Conservation (phyloP, 1,140 invertebrate species). For the Mactra quadrangularis region DNA sequence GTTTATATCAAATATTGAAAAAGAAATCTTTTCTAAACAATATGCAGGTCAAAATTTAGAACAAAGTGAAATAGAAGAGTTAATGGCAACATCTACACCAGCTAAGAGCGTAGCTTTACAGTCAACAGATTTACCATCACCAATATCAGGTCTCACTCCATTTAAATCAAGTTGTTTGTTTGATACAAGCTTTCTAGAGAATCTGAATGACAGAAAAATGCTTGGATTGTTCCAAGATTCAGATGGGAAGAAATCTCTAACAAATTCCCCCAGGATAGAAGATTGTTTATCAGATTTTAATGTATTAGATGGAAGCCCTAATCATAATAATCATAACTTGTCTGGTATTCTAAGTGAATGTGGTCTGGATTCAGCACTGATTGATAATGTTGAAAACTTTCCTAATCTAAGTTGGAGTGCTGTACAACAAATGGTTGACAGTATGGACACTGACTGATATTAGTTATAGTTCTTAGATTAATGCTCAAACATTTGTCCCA, state of each 20-base stretch:
- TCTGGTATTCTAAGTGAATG: conserved; percentile 60
- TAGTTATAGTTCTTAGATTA: too few relatives aligned
- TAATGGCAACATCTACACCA: conserved; percentile 61
- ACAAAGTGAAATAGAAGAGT: conserved; percentile 24
- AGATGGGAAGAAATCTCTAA: conserved; percentile 8
- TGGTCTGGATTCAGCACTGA: conserved; percentile 49
- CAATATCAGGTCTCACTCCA: conserved; percentile 60
- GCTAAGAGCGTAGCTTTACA: conserved; percentile 14
- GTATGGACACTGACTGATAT: conserved; percentile 43
- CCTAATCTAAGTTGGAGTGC: conserved; percentile 61
- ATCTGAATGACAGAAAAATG: conserved; percentile 53
- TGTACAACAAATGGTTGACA: conserved; percentile 54
- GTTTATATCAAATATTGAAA: conserved; percentile 54
- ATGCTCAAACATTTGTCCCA: too few relatives aligned
- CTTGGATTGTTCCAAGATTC: conserved; percentile 36
- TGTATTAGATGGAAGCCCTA: conserved; percentile 32
- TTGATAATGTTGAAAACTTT: conserved; percentile 54
- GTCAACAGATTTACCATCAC: conserved; percentile 49
- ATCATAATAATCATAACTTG: conserved; percentile 44
- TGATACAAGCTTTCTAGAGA: conserved; percentile 66
- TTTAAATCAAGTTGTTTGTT: conserved; percentile 40
- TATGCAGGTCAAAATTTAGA: background rate
- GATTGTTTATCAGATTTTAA: conserved; percentile 7
- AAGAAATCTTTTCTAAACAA: conserved; percentile 51
- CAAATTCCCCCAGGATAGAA: conserved; percentile 12